phyloP scores from a whole-genome alignment of 1,140 invertebrate genomes.

The fruit fly (Drosophila melanogaster) region DNA sequence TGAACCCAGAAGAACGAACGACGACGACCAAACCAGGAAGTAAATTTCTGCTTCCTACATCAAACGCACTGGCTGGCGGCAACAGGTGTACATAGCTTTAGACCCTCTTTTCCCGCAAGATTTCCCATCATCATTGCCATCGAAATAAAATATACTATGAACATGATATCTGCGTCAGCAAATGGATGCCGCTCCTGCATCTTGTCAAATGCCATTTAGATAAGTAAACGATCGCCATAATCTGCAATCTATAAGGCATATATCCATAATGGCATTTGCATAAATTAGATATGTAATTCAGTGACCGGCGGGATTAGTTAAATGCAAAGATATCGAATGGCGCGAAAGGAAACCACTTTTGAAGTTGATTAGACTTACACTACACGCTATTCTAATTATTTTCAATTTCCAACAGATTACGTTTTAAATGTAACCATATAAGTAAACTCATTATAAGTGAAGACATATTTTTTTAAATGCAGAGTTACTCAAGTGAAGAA shows the following conservation, averaged over 20 bases:
- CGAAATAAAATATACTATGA: conserved; percentile 17
- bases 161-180: conserved; percentile 24
- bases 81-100: conserved; percentile 49
- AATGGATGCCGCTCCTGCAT: conserved; percentile 9
- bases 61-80: conserved; percentile 38
- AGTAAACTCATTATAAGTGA: background rate
- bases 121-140: conserved; percentile 29
- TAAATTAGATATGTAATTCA: conserved; percentile 36
- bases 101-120: conserved; percentile 11
- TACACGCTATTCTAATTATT: background rate
- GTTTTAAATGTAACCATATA: too few species aligned
- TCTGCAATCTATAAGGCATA: conserved; percentile 38
- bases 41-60: conserved; percentile 50
- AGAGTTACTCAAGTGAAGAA: background rate
- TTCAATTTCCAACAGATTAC: too few species aligned
- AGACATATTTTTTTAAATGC: background rate
- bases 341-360: background rate
- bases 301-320: background rate
- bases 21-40: conserved; percentile 63
- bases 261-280: conserved; percentile 43
- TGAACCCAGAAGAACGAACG: conserved; percentile 52
- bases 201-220: conserved; percentile 41
- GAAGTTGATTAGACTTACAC: background rate
- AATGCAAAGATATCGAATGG: conserved; percentile 10
- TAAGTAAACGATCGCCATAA: conserved; percentile 45